A percentile compares a stretch with the other conserved stretches of the same genome.
phyloP scores from a whole-genome alignment of 2,113 vertebrate species.

The Pterocles orientalis region DNA sequence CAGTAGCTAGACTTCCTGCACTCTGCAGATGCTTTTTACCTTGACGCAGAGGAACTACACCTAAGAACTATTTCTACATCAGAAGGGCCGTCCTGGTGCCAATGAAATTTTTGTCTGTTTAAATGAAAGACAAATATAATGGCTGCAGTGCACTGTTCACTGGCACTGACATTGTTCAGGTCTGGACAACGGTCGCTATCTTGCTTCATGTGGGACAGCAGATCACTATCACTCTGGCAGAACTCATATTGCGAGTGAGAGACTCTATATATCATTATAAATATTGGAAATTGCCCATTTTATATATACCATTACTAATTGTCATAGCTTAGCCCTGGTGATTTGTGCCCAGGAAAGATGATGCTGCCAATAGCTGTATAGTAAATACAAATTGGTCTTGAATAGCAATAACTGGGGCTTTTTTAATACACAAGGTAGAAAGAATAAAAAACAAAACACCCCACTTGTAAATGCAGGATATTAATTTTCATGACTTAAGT shows the following conservation, averaged over 20 bases:
- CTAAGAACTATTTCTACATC: not conserved
- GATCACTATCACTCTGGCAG: not conserved
- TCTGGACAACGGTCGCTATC: not conserved
- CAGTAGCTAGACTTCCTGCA: not conserved
- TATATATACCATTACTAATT: not conserved
- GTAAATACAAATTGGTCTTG: not conserved
- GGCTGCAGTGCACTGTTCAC: not conserved
- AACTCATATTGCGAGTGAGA: not conserved
- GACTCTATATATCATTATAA: not conserved
- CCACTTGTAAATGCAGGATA: not conserved
- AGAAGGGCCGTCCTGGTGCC: not conserved
- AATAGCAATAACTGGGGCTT: not conserved
- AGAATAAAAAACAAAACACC: not conserved
- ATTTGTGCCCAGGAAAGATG: not conserved
- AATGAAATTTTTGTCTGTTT: not conserved
- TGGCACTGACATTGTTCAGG: not conserved
- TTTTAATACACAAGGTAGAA: not conserved
- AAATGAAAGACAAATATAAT: not conserved
- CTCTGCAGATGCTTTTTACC: not conserved
- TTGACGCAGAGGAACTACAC: not conserved
- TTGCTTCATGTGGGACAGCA: not conserved
- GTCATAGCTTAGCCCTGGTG: not conserved
- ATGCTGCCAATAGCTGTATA: not conserved
- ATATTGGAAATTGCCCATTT: not conserved
- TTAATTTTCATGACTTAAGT: not conserved